Base-by-base conservation (phyloP, 2,888 invertebrate species). In the Spodoptera littoralis region DNA sequence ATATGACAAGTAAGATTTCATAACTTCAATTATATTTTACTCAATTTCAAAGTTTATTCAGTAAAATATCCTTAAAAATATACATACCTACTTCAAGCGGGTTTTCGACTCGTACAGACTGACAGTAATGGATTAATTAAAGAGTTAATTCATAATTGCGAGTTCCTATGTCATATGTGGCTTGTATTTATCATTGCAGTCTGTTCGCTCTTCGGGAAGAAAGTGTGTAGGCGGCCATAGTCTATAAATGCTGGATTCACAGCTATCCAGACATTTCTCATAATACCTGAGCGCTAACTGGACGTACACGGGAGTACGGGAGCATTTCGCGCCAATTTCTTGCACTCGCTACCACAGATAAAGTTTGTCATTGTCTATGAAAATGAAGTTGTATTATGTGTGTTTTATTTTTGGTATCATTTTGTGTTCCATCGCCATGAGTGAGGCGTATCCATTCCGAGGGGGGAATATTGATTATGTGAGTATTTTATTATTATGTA, bases 381-480 rank as follows among this genome's bases (percentile, higher is more conserved):
- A 67, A 77, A 92, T 92, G 92, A 90, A 89, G 77, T 73, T 84
- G 42, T 71, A 68, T 43, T 80, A 72, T 56, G 64, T 85, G 74
- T 89, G 83, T 70, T 73, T 90, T 54, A 45, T 92, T 57, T 68
- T 92, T 55, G 81, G 82, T 5, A 66, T 91, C 11, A 68, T 89
- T 57, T 64, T 89, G 70, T 86, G 86, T 75, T 81, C 87, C 27
- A 66, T 89, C 55, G 63, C 80, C 12, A 64, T 76, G 56, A 77
- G 80, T 61, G 89, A 90, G 48, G 86, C 90, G 1, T 85, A 85
- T 56, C 91, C 93, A 8, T 83, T 88, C 70, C 83, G 85, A 30
- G 79, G 81, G 22, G 87, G 88, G 46, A 92, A 86, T 60, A 92
- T 93, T 65, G 93, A 92, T 80, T 92, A 93, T 84, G 93, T 93